Base-by-base conservation (phyloP, 2,797 vertebrate species). In the Pterois miles region DNA sequence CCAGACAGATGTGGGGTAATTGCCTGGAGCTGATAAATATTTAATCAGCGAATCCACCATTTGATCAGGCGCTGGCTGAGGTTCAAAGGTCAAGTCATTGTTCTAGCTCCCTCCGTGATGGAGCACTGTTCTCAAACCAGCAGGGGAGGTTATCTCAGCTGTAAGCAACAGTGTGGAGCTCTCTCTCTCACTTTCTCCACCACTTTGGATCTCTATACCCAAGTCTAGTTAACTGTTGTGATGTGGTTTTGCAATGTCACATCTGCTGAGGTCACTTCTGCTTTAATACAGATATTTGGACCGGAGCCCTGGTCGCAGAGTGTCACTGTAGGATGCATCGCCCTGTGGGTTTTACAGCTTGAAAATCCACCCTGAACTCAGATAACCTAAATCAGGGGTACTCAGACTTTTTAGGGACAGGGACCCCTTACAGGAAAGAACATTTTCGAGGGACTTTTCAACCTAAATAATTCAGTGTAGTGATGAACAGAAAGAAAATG, bases 141-240 rank as follows among this genome's bases (percentile, higher is more conserved):
- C 91, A 88, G 93, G 93, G 92, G 85, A 91, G 88, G 91, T 94
- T 94, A 79, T 93, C 81, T 92, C 93, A 94, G 93, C 93, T 94
- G 93, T 83, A 59, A 87, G 84, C 76, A 87, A 85, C 90, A 88
- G 66, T 77, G 38, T 16, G 33, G 22, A 4, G 25, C 74, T 31
- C 78, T 64, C 53, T 57, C 70, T 54, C 65, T 81, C 66, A 16
- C 58, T 78, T 67, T 73, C 73, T 65, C 20, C 66, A 78, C 29
- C 52, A 43, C 18, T 73, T 80, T 58, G 82, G 40, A 79, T 22
- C 9, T 64, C 71, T 60, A 73, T 65, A 77, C 52, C 65, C 78
- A 71, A 62, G 50, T 81, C 80, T 70, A 13, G 67, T 85, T 43
- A 84, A 71, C 53, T 66, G 63, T 58, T 22, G 13, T 38, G 71